Evolutionary conservation across 1,140 invertebrate species (phyloP), one percentile per base, ranked within the genome.

Genomic region (Nephotettix cincticeps): DNA sequence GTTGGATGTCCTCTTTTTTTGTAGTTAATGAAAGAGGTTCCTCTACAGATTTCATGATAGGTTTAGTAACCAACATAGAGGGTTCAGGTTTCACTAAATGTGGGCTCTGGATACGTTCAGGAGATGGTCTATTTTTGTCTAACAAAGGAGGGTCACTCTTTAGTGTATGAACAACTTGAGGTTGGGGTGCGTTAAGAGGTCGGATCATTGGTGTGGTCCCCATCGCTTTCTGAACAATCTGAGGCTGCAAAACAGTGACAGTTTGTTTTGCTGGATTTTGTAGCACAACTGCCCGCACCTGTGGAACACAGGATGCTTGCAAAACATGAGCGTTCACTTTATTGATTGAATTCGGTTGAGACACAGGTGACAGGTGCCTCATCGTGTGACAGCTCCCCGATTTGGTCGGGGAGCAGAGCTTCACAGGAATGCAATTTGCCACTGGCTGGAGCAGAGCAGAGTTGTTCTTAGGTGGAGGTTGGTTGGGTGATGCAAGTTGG

Each of bases 321-420:
- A 61, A 27, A 23, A 61, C 56, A 61, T 61, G 56, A 28, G 56
- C 56, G n/a, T 61, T 61, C n/a, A 61, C 9, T 61, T 61, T 61
- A 29, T 61, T 25, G 13, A 61, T 29, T 25, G 56, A 27, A 29
- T 28, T 61, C 25, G 21, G 21, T n/a, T 61, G 56, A 13, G 56
- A 29, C 14, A 61, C 56, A 28, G 56, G 56, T 4, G 56, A 61
- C 21, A 61, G 23, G 25, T 61, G 56, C 25, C 56, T 61, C 4
- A 61, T 23, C 6, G 56, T 61, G 28, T 61, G 56, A 13, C 13
- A 21, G 2, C 2, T 61, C 23, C 23, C 56, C 6, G 23, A 9
- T 28, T 61, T 61, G 25, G 21, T 61, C 1, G 56, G 56, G 13
- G 56, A 61, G 23, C 21, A 27, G 6, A 61, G 56, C 28, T 61